Evolutionary conservation across 2,113 vertebrate genomes (phyloP).

Genomic region (Petroica traversi): DNA sequence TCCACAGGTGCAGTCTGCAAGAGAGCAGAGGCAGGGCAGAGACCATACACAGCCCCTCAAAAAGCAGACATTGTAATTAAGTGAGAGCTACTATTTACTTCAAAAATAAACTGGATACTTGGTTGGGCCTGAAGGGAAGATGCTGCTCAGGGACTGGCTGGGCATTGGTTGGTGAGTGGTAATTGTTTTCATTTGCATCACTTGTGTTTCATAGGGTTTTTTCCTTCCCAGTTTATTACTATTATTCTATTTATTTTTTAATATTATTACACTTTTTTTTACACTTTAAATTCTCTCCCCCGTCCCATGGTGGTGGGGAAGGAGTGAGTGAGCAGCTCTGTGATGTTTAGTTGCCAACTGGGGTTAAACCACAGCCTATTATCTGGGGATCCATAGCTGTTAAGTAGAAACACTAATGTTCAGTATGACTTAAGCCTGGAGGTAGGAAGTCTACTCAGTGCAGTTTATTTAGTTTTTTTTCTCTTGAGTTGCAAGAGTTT

Average conservation of each 20-base stretch:
- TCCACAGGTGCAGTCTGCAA: conserved; percentile 75
- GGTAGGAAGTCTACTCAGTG: not conserved
- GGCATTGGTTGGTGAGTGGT: not conserved
- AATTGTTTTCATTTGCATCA: not conserved
- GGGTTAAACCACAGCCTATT: not conserved
- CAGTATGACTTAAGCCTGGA: not conserved
- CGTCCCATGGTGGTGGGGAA: not conserved
- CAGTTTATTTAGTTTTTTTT: not conserved
- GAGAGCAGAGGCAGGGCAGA: not conserved
- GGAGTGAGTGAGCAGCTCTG: not conserved
- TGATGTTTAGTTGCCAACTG: not conserved
- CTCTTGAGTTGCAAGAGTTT: not conserved
- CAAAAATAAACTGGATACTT: not conserved
- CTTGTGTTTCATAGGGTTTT: not conserved
- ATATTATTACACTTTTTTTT: not conserved
- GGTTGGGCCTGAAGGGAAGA: no score
- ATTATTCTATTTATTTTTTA: not conserved
- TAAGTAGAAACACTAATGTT: not conserved
- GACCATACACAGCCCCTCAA: not conserved
- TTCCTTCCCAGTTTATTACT: not conserved
- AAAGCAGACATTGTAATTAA: not conserved
- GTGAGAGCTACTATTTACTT: not conserved
- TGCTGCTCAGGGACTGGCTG: not conserved
- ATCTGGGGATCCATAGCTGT: not conserved
- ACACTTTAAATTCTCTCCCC: not conserved